A percentile compares a stretch with the other conserved stretches of the same genome.
Conservation (phyloP, 2,113 vertebrate species). For the Columba janthina region DNA sequence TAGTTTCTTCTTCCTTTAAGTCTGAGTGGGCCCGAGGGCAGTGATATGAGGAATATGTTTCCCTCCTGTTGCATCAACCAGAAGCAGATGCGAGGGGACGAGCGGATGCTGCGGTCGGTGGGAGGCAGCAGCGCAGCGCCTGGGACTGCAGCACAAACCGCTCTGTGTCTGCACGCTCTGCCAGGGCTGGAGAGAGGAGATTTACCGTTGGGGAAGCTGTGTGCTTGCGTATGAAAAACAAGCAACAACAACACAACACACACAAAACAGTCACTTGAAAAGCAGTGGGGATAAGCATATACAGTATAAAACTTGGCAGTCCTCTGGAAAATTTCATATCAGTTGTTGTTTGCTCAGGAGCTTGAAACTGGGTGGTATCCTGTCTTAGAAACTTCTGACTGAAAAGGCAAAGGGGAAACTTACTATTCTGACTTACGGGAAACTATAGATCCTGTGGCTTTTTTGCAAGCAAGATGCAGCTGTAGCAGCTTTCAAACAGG, state of each 20-base stretch:
- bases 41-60: background rate
- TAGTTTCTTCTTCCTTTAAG: background rate
- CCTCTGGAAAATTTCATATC: background rate
- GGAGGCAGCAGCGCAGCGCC: background rate
- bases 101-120: background rate
- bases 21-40: background rate
- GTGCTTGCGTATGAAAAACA: background rate
- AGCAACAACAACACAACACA: too few relatives aligned
- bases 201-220: background rate
- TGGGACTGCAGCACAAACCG: rapidly evolving
- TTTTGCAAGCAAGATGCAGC: background rate
- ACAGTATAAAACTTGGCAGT: background rate
- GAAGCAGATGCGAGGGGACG: background rate
- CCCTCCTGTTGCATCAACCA: background rate
- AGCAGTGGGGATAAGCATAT: background rate
- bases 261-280: background rate
- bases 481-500: background rate
- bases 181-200: rapidly evolving
- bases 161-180: rapidly evolving
- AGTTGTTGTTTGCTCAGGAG: background rate
- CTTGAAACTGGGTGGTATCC: background rate
- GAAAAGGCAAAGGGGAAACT: background rate
- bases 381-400: background rate
- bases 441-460: background rate
- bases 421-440: background rate